Evolutionary conservation across 2,113 vertebrate genomes (phyloP).

Genomic region (Phrynosoma platyrhinos): DNA sequence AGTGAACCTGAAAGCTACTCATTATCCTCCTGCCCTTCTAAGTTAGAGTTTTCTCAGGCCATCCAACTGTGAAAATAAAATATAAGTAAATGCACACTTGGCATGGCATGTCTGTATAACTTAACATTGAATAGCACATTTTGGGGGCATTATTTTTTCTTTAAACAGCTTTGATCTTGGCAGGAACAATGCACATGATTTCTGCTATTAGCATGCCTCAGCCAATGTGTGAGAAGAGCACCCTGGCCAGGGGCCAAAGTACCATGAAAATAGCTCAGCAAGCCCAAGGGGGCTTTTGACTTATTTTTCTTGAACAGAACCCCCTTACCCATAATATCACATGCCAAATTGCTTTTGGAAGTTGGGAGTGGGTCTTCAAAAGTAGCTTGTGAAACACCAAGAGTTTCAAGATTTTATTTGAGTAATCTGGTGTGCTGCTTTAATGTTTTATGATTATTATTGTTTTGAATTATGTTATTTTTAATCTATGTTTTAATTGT

Average conservation of each 20-base stretch:
- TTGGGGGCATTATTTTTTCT: background rate
- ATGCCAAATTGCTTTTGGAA: background rate
- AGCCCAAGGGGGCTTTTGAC: too few species aligned
- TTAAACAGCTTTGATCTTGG: slow-evolving; percentile 4
- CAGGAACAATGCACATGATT: background rate
- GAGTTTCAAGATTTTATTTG: background rate
- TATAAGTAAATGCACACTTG: background rate
- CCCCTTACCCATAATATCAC: background rate
- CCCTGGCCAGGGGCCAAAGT: background rate
- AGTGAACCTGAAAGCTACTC: background rate
- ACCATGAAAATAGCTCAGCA: background rate
- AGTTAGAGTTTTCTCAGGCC: background rate
- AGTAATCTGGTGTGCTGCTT: too few species aligned
- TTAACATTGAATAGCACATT: background rate
- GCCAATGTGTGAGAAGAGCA: background rate
- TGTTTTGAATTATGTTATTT: too few species aligned
- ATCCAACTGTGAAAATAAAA: background rate
- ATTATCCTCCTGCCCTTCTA: background rate
- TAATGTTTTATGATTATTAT: too few species aligned
- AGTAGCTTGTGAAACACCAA: background rate
- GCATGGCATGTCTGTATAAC: background rate
- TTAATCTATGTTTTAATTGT: too few species aligned
- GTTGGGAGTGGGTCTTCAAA: too few species aligned
- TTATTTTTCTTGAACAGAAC: background rate
- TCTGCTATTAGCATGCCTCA: background rate